Conservation (phyloP, 2,113 vertebrate species). For the Grallaria varia region DNA sequence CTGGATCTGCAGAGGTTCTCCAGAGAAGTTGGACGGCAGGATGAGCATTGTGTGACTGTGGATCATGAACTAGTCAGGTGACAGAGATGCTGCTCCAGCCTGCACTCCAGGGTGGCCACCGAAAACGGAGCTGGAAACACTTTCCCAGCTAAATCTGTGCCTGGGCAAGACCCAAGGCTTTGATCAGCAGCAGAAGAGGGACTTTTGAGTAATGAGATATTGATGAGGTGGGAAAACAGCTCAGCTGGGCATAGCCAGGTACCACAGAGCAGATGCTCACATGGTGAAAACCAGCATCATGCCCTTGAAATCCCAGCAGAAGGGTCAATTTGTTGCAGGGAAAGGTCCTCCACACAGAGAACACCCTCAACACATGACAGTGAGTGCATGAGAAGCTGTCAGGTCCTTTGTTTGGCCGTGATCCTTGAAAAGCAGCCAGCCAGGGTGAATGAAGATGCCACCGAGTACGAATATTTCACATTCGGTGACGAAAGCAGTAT, state of each 20-base stretch:
- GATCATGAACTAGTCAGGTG: rapidly evolving
- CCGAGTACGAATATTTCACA: not conserved
- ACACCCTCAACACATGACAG: no score
- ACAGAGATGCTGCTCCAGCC: not conserved
- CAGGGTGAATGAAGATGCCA: not conserved
- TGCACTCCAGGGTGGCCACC: rapidly evolving
- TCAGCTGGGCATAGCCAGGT: not conserved
- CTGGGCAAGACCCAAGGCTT: not conserved
- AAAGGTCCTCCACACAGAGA: not conserved
- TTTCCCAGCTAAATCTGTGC: not conserved
- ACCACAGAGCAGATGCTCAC: not conserved
- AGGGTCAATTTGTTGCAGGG: rapidly evolving
- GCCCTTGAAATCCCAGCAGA: not conserved
- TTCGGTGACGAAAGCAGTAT: not conserved
- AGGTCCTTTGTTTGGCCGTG: not conserved
- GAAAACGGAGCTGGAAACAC: not conserved
- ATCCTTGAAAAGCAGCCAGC: not conserved
- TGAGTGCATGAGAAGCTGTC: rapidly evolving
- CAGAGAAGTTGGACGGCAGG: rapidly evolving
- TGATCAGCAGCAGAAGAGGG: not conserved
- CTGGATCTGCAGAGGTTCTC: not conserved
- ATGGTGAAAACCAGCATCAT: not conserved
- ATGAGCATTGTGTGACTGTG: rapidly evolving
- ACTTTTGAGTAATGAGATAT: not conserved
- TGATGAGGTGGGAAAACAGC: not conserved